Evolutionary conservation across 2,113 vertebrate genomes (phyloP).

Genomic region (Chaetura pelagica): DNA sequence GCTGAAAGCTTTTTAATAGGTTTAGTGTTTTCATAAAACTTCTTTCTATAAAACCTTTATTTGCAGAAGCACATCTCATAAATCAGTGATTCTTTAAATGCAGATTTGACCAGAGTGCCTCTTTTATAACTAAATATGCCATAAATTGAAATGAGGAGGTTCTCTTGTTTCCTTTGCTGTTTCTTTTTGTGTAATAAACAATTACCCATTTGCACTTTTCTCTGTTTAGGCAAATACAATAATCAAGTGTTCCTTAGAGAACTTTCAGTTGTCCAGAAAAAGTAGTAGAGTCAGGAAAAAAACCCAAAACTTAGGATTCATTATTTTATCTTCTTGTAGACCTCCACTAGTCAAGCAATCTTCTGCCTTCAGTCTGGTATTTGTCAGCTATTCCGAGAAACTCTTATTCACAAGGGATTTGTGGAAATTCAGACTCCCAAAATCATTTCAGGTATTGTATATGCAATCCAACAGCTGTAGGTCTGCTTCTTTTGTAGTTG

Average conservation of each 20-base stretch:
- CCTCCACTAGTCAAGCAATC: slow-evolving; percentile 94
- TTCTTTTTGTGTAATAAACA: background rate
- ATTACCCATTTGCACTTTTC: background rate
- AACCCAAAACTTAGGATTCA: background rate
- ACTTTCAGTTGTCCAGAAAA: slow-evolving; percentile 4
- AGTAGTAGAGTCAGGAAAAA: background rate
- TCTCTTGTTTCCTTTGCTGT: background rate
- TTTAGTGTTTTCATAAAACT: slow-evolving; percentile 4
- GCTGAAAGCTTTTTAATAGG: slow-evolving; percentile 32
- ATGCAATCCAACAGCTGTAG: background rate
- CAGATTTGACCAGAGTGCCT: background rate
- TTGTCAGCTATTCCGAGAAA: slow-evolving; percentile 95
- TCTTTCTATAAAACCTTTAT: background rate
- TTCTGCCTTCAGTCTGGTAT: slow-evolving; percentile 93
- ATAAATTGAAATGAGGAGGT: background rate
- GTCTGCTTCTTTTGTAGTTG: background rate
- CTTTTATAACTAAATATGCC: background rate
- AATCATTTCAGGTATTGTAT: slow-evolving; percentile 93
- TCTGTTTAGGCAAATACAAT: background rate
- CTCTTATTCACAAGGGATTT: slow-evolving; percentile 91
- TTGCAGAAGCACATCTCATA: slow-evolving; percentile 20
- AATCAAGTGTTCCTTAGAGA: background rate
- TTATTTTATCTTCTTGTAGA: slow-evolving; percentile 78
- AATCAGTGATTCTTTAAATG: background rate
- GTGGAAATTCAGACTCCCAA: slow-evolving; percentile 98